phyloP scores from a whole-genome alignment of 2,797 vertebrate genomes.

The Melanogrammus aeglefinus region DNA sequence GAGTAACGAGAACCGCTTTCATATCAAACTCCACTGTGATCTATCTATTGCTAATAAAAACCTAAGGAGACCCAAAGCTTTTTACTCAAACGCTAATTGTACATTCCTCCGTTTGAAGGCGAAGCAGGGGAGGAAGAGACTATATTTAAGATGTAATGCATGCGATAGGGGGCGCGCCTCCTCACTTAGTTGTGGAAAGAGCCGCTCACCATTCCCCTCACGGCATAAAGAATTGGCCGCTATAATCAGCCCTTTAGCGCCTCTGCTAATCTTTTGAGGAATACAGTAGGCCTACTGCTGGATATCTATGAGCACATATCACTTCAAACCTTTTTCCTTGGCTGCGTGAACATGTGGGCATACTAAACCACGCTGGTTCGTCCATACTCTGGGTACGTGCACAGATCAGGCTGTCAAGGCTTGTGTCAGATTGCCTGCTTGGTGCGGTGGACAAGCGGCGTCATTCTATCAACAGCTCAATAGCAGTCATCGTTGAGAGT shows the following conservation, averaged over 20 bases:
- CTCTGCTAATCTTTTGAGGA: constrained; percentile 58
- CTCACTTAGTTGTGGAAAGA: constrained; percentile 37
- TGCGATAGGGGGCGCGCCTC: constrained; percentile 16
- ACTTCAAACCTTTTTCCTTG: constrained; percentile 37
- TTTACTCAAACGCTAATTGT: background rate
- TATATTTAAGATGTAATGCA: background rate
- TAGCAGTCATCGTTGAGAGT: background rate
- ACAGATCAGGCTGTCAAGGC: constrained; percentile 25
- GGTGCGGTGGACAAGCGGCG: constrained; percentile 21
- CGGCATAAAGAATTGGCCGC: constrained; percentile 27
- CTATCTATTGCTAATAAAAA: constrained; percentile 4
- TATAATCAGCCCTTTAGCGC: constrained; percentile 64
- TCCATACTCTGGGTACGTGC: background rate
- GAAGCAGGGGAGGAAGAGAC: background rate
- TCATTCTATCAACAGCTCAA: constrained; percentile 8
- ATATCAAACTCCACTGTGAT: background rate
- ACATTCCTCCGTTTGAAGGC: background rate
- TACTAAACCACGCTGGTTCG: background rate
- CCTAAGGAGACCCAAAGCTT: background rate
- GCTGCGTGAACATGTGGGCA: constrained; percentile 19
- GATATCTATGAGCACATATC: constrained; percentile 56
- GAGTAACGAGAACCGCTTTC: constrained; percentile 7
- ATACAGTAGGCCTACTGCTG: constrained; percentile 45
- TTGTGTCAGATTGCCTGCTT: constrained; percentile 33
- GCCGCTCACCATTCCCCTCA: constrained; percentile 27